Evolutionary conservation across 2,888 invertebrate genomes (phyloP).

Genomic region (Cryptosula pallasiana): DNA sequence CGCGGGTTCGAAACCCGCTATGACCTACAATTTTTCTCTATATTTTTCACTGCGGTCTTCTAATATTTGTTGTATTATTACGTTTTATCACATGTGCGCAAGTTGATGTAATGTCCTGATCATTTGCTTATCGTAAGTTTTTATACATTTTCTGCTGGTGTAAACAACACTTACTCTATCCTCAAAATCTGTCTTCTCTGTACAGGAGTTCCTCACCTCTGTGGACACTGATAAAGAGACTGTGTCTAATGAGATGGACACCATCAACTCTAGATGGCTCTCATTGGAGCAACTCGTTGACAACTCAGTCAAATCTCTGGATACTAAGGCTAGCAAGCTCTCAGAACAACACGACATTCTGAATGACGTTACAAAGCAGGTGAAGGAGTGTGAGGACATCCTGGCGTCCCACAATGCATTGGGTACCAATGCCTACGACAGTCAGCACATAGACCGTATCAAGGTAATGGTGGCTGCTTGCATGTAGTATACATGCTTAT

Average conservation of each 20-base stretch:
- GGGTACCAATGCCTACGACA: conserved; percentile 68
- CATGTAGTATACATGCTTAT: too few relatives aligned
- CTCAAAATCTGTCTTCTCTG: too few relatives aligned
- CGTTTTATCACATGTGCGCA: too few relatives aligned
- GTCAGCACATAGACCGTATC: conserved; percentile 77
- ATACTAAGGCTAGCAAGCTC: conserved; percentile 66
- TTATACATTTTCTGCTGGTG: too few relatives aligned
- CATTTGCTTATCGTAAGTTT: too few relatives aligned
- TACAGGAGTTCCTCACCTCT: conserved; percentile 78
- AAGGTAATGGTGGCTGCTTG: conserved; percentile 62
- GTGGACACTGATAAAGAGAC: conserved; percentile 88
- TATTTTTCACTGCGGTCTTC: too few relatives aligned
- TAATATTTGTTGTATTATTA: too few relatives aligned
- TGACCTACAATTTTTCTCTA: too few relatives aligned
- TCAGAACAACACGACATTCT: conserved; percentile 72
- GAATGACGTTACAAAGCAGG: conserved; percentile 31
- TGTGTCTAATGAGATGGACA: conserved; percentile 73
- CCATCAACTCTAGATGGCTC: conserved; percentile 84
- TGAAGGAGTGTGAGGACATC: conserved; percentile 84
- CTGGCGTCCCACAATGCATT: conserved; percentile 69
- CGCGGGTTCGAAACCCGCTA: conserved; percentile 61
- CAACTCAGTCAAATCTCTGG: conserved; percentile 71
- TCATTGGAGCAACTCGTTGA: conserved; percentile 63
- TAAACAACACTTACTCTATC: too few relatives aligned
- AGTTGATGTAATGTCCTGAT: too few relatives aligned